Conservation (phyloP, 2,113 vertebrate species). For the Pelecanus crispus region DNA sequence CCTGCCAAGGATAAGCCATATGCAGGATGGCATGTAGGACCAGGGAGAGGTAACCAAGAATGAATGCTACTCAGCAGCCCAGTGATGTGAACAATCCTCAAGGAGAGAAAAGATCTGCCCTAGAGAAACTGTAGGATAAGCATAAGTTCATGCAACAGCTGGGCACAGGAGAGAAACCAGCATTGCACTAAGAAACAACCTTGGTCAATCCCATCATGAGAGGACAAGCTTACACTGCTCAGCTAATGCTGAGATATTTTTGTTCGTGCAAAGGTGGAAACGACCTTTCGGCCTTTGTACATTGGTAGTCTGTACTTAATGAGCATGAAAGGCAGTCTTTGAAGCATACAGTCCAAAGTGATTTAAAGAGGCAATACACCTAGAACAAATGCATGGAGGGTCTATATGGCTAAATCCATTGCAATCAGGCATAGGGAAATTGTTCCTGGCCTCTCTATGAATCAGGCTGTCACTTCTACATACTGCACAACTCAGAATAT, state of each 20-base stretch:
- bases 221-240: background rate
- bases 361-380: slow-evolving; percentile 12
- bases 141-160: background rate
- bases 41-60: background rate
- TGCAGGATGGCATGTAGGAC: background rate
- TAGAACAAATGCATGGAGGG: background rate
- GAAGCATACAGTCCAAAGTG: background rate
- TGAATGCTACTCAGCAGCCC: background rate
- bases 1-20: fast-evolving
- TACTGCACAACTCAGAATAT: background rate
- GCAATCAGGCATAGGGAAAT: background rate
- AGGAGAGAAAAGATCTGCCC: background rate
- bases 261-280: background rate
- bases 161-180: background rate
- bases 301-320: background rate
- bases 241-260: background rate
- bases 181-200: fast-evolving
- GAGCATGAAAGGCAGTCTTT: background rate
- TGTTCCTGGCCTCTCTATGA: background rate
- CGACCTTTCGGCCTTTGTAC: background rate
- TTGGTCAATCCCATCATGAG: background rate
- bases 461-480: background rate
- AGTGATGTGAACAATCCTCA: background rate
- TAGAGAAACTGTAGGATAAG: background rate
- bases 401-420: slow-evolving; percentile 50